Evolutionary conservation across 2,113 vertebrate species (phyloP), one percentile per base, ranked within the genome.

Genomic region (Ramphastos sulfuratus): DNA sequence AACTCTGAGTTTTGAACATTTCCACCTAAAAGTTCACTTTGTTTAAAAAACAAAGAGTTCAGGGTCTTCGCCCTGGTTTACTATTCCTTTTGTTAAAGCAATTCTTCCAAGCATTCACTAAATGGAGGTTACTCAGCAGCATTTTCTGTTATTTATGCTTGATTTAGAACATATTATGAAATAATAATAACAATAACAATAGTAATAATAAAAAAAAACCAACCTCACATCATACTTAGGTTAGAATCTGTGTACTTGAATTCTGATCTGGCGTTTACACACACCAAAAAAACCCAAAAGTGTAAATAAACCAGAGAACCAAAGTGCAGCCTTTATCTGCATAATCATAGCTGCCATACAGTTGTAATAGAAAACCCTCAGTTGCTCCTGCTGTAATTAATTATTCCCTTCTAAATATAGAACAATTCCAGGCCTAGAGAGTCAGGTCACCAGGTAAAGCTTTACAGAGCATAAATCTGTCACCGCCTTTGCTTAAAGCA

Each of bases 381-480:
- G 24, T 82, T 83, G 52, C 24, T 88, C 21, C 63, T 83, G 27
- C 66, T 88, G 24, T 33, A 37, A 52, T 82, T 88, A 92, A 85
- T 82, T 75, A 73, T 61, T 48, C 72, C 61, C n/a, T 87, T 91
- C 66, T 87, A 95, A 94, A 94, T 91, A 95, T 35, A 94, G 87
- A 92, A n/a, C 77, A 71, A 56, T 66, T 66, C 56, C 23, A 82
- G 79, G 67, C 72, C 91, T 72, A 69, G 74, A 90, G 54, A 91
- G 76, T 83, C 79, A n/a, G 82, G 91, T 89, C 89, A 96, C 27
- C 91, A 93, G 93, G 95, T 95, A 78, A 90, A 94, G 66, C 85
- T 94, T 85, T 86, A 55, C 85, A 92, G 54, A 90, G 65, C 93
- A 84, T 88, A 87, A 91, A 93, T 89, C 88, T 79, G 66, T 90